Evolutionary conservation across 2,113 vertebrate species (phyloP).

Genomic region (Microcebus lehilahytsara): DNA sequence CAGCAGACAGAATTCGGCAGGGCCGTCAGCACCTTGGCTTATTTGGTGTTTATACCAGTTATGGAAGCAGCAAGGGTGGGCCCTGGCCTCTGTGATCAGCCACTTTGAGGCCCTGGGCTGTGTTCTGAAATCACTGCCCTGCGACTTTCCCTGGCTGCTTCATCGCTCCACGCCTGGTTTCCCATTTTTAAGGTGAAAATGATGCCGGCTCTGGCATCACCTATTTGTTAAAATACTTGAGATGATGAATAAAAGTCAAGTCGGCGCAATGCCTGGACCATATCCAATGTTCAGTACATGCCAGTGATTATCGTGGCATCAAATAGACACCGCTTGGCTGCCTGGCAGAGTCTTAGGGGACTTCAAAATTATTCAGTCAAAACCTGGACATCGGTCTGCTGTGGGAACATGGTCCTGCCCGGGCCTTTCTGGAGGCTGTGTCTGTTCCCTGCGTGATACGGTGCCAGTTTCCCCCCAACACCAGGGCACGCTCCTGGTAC

Average conservation of each 20-base stretch:
- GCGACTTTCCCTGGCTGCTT: not conserved
- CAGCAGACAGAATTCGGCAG: not conserved
- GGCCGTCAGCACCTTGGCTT: not conserved
- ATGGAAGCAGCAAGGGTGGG: not conserved
- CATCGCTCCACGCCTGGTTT: not conserved
- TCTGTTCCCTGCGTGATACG: no score
- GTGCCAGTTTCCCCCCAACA: not conserved
- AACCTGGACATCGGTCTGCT: not conserved
- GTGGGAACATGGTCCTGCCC: not conserved
- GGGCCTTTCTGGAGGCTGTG: not conserved
- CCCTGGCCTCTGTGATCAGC: not conserved
- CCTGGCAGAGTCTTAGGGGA: not conserved
- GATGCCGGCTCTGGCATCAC: no score
- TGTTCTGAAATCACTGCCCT: not conserved
- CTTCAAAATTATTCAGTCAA: not conserved
- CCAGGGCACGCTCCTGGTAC: not conserved
- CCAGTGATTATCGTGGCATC: not conserved
- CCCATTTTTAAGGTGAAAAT: not conserved
- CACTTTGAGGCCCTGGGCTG: not conserved
- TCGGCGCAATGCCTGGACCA: not conserved
- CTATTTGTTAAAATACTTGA: not conserved
- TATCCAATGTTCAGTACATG: not conserved
- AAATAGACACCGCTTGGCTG: not conserved
- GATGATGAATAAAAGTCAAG: not conserved
- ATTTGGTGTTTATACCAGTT: not conserved